phyloP scores from a whole-genome alignment of 92 coral and sea anemone species.

The Heliopora coerulea region DNA sequence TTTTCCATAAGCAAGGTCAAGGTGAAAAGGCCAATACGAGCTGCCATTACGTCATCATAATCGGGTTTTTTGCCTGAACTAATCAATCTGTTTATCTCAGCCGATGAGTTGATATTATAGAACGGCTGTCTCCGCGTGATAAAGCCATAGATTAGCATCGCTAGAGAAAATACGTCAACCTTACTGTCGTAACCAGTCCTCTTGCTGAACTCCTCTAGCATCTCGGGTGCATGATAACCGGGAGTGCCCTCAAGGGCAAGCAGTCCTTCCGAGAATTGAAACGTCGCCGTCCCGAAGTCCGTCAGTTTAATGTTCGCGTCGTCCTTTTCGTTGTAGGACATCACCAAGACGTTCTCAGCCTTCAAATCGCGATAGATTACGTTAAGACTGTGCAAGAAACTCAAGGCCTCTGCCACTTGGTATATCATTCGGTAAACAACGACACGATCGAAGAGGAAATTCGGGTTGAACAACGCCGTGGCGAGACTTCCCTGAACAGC shows the following conservation, averaged over 20 bases:
- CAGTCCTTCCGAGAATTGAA: slow-evolving; percentile 81
- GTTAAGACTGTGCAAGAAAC: slow-evolving; percentile 73
- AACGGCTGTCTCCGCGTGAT: slow-evolving; percentile 77
- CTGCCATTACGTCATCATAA: slow-evolving; percentile 53
- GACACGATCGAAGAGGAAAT: slow-evolving; percentile 63
- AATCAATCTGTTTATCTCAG: slow-evolving; percentile 61
- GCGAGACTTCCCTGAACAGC: slow-evolving; percentile 84
- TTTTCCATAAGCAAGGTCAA: slow-evolving; percentile 86
- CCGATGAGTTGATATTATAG: slow-evolving; percentile 44
- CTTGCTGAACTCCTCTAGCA: slow-evolving; percentile 74
- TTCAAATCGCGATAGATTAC: slow-evolving; percentile 92
- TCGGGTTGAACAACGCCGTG: slow-evolving; percentile 49
- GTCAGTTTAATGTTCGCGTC: slow-evolving; percentile 90
- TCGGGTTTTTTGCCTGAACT: slow-evolving; percentile 71
- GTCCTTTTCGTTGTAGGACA: slow-evolving; percentile 84
- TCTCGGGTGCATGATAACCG: slow-evolving; percentile 88
- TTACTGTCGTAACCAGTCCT: slow-evolving; percentile 69
- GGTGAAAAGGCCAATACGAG: slow-evolving; percentile 77
- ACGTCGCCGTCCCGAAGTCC: slow-evolving; percentile 96
- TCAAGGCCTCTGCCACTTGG: slow-evolving; percentile 92
- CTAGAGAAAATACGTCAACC: slow-evolving; percentile 92
- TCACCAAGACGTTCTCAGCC: slow-evolving; percentile 90
- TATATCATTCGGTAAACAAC: slow-evolving; percentile 82
- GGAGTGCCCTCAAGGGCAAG: slow-evolving; percentile 67
- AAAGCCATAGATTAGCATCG: slow-evolving; percentile 77